These are phyloP conservation scores for Psilopsiagon aurifrons DNA, from an alignment of 2,113 vertebrate species.

Conservation along the genomic window DNA sequence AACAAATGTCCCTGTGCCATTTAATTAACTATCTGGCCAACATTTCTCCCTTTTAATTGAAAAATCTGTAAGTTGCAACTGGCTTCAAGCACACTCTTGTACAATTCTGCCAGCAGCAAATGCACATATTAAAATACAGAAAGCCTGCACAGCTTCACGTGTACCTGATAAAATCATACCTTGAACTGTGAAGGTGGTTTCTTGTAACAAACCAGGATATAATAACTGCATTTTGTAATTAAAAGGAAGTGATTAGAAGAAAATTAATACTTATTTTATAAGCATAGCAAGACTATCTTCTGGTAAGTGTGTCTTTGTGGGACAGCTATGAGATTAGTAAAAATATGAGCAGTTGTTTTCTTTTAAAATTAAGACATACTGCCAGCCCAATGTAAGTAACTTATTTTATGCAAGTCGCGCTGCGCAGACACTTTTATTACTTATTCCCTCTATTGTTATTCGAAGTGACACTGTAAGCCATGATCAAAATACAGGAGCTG, in stretches of 20 bases:
- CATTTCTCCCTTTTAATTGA: slow-evolving; percentile 27
- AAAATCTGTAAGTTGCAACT: slow-evolving; percentile 57
- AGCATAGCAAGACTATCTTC: not conserved
- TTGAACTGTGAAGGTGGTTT: not conserved
- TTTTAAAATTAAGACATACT: not conserved
- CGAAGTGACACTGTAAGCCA: not conserved
- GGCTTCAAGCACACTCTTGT: not conserved
- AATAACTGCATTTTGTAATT: not conserved
- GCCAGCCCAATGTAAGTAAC: not conserved
- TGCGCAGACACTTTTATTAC: not conserved
- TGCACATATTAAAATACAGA: slow-evolving; percentile 17
- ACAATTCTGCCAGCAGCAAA: slow-evolving; percentile 37
- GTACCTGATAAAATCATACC: not conserved
- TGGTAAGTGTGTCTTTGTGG: not conserved
- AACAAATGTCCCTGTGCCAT: not conserved
- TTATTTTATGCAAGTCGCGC: not conserved
- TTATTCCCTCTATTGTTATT: not conserved
- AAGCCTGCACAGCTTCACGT: not conserved
- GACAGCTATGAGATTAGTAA: not conserved
- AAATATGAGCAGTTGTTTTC: not conserved
- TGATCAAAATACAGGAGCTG: not conserved
- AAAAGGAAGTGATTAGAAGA: not conserved
- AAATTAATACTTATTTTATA: not conserved
- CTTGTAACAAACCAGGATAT: not conserved
- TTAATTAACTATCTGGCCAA: slow-evolving; percentile 60